phyloP scores from a whole-genome alignment of 2,113 vertebrate species.

The Clinocottus analis region DNA sequence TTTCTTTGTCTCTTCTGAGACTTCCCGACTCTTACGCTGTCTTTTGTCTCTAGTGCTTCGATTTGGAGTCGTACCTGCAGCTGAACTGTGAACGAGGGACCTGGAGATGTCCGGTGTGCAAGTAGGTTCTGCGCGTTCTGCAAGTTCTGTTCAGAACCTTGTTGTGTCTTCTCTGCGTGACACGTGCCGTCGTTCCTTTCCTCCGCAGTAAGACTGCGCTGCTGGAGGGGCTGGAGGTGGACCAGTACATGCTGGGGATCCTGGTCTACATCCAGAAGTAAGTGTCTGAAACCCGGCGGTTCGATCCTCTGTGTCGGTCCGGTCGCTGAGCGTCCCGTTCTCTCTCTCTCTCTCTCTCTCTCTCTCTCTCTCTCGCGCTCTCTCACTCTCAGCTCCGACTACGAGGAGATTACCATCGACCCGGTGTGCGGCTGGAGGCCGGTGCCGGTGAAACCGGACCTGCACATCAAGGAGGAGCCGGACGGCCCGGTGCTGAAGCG shows the following conservation, averaged over 20 bases:
- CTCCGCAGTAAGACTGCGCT: constrained; percentile 91
- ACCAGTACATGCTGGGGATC: constrained; percentile 98
- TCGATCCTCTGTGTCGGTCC: neutral
- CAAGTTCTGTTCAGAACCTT: neutral
- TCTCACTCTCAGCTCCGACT: constrained; percentile 85
- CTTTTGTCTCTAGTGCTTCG: constrained; percentile 84
- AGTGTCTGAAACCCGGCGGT: constrained; percentile 50
- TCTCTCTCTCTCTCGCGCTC: too few relatives aligned
- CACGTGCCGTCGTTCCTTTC: neutral
- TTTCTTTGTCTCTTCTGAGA: too few relatives aligned
- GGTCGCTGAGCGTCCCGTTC: neutral
- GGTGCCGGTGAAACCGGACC: constrained; percentile 91
- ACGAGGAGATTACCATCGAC: constrained; percentile 97
- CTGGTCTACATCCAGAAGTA: constrained; percentile 97
- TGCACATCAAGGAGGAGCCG: constrained; percentile 92
- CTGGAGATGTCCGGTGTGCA: constrained; percentile 88
- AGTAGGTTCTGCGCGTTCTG: constrained; percentile 67
- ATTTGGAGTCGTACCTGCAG: constrained; percentile 91
- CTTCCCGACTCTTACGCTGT: neutral
- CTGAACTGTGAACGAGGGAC: constrained; percentile 88
- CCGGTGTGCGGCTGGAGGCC: constrained; percentile 96
- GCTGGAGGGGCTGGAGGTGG: constrained; percentile 95
- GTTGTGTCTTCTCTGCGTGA: neutral
- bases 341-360: too few relatives aligned
- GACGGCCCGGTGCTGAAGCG: constrained; percentile 93